Base-by-base conservation (phyloP, 2,888 invertebrate genomes). In the Meganola albula region DNA sequence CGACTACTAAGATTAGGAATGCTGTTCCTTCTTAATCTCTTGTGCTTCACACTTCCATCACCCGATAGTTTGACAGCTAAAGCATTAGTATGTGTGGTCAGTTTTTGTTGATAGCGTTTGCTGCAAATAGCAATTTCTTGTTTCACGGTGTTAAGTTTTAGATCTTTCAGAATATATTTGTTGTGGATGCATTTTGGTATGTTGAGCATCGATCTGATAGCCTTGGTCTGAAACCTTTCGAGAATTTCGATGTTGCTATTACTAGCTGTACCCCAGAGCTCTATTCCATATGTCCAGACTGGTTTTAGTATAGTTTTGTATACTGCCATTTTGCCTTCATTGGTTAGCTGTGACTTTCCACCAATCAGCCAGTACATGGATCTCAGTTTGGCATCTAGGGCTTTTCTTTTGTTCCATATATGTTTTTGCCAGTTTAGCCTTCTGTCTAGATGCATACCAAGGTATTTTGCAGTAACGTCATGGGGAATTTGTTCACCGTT, bases 251-350 rank as follows among this genome's bases (percentile, higher is more conserved):
- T 25, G 4, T 25, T 25, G 7, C 25, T 25, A 7, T 25, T 25
- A 3, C 13, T 13, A 13, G 13, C 6, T 25, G 25, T 13, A n/a
- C 25, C 25, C 25, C 25, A 25, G 3, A 25, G 12, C 2, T 25
- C 25, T n/a, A 25, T 25, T n/a, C 9, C 25, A 5, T 25, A 25
- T 25, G 12, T 25, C 13, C 25, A 25, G 13, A 25, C 7, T 4
- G 25, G 25, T 5, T 25, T 25, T 5, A 25, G 9, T n/a, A 25
- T 25, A n/a, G 25, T 25, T 13, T 25, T 25, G 13, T 25, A 25
- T 4, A 25, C n/a, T 13, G 3, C 5, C 1, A 25, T 25, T 13
- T 25, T 13, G 13, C 25, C 13, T 25, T n/a, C 25, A 13, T 25
- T 25, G 2, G 13, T 13, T 13, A 25, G 13, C 11, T 12, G 25